Evolutionary conservation across 1,140 invertebrate species (phyloP).

Genomic region (Anthonomus grandis): DNA sequence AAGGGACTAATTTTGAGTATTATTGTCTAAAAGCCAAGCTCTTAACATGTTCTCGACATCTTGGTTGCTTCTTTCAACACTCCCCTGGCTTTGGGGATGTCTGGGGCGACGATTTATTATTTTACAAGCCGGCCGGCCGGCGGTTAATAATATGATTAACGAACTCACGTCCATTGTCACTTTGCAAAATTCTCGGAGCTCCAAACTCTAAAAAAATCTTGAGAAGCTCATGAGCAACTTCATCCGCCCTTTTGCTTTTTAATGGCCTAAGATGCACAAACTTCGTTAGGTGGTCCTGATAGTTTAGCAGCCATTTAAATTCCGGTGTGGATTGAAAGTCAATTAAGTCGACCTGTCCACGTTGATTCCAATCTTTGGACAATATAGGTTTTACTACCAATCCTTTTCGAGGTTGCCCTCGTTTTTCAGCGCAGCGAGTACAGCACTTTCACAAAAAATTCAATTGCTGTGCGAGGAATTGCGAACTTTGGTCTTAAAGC

Average conservation of each 20-base stretch:
- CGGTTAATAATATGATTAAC: neutral
- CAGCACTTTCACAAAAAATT: constrained; percentile 2
- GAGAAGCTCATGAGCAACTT: constrained; percentile 43
- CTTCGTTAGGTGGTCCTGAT: constrained; percentile 52
- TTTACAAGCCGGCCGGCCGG: neutral
- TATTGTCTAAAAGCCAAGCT: constrained; percentile 8
- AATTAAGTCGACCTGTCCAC: constrained; percentile 44
- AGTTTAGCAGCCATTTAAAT: constrained; percentile 45
- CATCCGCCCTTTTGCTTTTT: constrained; percentile 42
- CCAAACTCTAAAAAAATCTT: constrained; percentile 9
- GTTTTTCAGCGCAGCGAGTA: constrained; percentile 17
- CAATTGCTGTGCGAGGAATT: neutral
- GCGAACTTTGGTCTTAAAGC: neutral
- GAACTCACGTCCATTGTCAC: constrained; percentile 41
- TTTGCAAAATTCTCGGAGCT: constrained; percentile 44
- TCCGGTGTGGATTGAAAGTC: constrained; percentile 39
- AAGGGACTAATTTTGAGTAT: constrained; percentile 27
- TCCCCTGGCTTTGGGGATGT: constrained; percentile 35
- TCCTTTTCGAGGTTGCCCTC: constrained; percentile 13
- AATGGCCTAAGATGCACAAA: constrained; percentile 47
- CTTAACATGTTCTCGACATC: constrained; percentile 17
- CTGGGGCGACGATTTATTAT: neutral
- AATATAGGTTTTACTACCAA: constrained; percentile 32
- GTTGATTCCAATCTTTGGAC: constrained; percentile 26
- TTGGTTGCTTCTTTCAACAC: constrained; percentile 9